phyloP scores from a whole-genome alignment of 2,888 invertebrate species.

The Operophtera brumata region DNA sequence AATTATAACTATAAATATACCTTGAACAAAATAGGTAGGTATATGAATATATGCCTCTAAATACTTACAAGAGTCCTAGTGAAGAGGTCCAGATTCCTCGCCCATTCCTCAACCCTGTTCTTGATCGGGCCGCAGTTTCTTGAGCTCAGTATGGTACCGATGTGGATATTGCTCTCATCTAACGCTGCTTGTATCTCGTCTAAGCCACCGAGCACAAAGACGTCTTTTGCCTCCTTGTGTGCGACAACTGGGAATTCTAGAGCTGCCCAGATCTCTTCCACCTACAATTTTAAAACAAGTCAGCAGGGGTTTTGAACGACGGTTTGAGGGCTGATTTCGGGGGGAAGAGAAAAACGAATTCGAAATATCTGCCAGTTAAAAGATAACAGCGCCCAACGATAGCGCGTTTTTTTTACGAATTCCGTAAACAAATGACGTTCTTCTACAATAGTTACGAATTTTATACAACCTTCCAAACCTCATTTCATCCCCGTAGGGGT shows the following conservation, averaged over 20 bases:
- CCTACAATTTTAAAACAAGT: constrained; percentile 61
- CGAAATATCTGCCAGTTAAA: too few species aligned
- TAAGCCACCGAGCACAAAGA: constrained; percentile 89
- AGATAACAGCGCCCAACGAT: too few species aligned
- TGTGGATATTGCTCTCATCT: constrained; percentile 92
- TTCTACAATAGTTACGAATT: too few species aligned
- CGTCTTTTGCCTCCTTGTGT: constrained; percentile 91
- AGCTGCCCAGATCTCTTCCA: constrained; percentile 91
- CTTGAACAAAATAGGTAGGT: too few species aligned
- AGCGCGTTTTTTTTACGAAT: too few species aligned
- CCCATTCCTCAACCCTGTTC: constrained; percentile 91
- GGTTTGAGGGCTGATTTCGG: too few species aligned
- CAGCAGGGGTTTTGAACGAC: background rate
- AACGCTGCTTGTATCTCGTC: constrained; percentile 91
- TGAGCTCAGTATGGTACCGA: constrained; percentile 93
- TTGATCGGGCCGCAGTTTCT: constrained; percentile 92
- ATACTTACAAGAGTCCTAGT: constrained; percentile 86
- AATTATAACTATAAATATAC: too few species aligned
- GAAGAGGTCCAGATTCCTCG: constrained; percentile 87
- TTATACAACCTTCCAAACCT: too few species aligned
- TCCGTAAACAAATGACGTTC: too few species aligned
- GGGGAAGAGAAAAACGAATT: too few species aligned
- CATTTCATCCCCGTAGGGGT: too few species aligned
- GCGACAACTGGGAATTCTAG: constrained; percentile 88
- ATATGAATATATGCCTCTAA: constrained; percentile 2